phyloP scores from a whole-genome alignment of 2,888 invertebrate species.

The Ellobium chinense region DNA sequence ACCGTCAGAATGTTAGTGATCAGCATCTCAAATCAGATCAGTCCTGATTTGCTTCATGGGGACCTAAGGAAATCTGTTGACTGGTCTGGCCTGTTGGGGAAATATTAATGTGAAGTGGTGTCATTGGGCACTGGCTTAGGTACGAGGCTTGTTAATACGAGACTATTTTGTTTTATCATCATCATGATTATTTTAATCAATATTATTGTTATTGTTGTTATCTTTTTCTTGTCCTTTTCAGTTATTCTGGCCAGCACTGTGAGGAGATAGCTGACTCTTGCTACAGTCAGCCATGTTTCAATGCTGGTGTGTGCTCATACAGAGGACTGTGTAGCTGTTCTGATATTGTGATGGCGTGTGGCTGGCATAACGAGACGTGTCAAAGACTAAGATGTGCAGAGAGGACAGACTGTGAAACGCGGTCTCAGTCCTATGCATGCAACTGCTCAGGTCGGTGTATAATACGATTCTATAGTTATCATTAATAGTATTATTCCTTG shows the following conservation, averaged over 20 bases:
- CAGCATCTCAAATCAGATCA: no score
- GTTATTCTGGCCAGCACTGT: constrained; percentile 56
- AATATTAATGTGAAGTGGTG: no score
- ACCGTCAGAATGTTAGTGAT: no score
- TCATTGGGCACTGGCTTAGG: no score
- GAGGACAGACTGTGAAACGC: constrained; percentile 55
- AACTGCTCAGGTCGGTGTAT: constrained; percentile 60
- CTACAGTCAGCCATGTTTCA: constrained; percentile 66
- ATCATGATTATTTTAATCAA: not conserved
- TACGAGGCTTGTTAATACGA: no score
- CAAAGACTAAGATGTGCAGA: constrained; percentile 60
- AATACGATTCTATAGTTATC: no score
- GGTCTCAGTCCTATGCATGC: constrained; percentile 59
- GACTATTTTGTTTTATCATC: no score
- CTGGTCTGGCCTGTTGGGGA: no score
- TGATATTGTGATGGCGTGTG: constrained; percentile 66
- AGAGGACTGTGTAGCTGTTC: constrained; percentile 66
- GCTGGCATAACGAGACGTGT: constrained; percentile 72
- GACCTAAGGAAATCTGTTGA: no score
- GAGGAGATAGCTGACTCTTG: constrained; percentile 62
- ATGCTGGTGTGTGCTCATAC: constrained; percentile 67
- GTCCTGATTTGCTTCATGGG: no score
- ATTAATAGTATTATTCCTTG: no score
- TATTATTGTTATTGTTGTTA: not conserved
- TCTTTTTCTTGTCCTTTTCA: not conserved